Conservation (phyloP, 2,797 vertebrate genomes). For the Emydoidea blandingii region DNA sequence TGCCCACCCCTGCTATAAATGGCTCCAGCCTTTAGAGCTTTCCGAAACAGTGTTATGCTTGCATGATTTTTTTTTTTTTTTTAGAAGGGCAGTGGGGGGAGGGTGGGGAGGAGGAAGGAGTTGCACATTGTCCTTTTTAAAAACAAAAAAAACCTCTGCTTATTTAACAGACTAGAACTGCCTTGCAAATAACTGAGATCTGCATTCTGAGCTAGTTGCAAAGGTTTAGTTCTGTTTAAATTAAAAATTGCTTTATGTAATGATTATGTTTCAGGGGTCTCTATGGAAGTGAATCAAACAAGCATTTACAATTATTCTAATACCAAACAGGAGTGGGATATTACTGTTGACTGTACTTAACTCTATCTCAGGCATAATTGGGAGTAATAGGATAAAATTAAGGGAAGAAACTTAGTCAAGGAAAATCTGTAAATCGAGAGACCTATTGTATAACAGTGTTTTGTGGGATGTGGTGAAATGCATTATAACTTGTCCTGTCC, state of each 20-base stretch:
- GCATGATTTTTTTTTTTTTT: background rate
- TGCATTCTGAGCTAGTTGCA: background rate
- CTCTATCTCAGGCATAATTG: background rate
- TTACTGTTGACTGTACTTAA: background rate
- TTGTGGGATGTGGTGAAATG: background rate
- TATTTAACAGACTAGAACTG: background rate
- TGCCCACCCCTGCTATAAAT: fast-evolving
- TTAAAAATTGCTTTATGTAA: background rate
- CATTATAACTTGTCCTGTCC: background rate
- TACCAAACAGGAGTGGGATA: background rate
- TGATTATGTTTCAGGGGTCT: background rate
- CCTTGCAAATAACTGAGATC: background rate
- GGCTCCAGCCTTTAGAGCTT: background rate
- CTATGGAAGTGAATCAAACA: background rate
- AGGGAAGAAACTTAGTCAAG: background rate
- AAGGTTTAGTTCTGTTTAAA: background rate
- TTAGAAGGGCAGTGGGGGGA: fast-evolving
- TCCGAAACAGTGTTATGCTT: background rate
- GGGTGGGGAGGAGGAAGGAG: background rate
- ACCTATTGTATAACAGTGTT: background rate
- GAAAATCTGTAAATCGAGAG: background rate
- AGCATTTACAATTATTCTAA: background rate
- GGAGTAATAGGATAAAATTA: background rate
- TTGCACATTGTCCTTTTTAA: background rate
- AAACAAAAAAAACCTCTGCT: background rate